phyloP scores from a whole-genome alignment of 2,888 invertebrate genomes.

The Agonopterix arenella region DNA sequence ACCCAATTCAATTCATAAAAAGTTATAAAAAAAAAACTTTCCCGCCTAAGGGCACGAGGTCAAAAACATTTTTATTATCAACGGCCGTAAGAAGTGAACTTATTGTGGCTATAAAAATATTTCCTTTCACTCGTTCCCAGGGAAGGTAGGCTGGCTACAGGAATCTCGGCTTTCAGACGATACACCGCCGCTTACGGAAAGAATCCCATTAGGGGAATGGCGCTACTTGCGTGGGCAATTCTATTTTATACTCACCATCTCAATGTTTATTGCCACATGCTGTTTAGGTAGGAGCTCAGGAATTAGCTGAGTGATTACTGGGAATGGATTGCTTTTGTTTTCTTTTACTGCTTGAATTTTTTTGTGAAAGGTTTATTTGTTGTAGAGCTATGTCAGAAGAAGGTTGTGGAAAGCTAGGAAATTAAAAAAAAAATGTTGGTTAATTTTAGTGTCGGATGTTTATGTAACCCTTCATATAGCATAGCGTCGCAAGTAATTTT shows the following conservation, averaged over 20 bases:
- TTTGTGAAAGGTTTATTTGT: background rate
- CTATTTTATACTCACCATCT: slow-evolving; percentile 40
- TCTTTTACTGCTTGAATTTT: background rate
- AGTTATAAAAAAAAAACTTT: background rate
- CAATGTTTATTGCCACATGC: slow-evolving; percentile 26
- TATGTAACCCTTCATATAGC: too few species aligned
- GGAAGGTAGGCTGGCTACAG: slow-evolving; percentile 18
- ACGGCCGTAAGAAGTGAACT: slow-evolving; percentile 11
- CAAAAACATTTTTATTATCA: slow-evolving; percentile 3
- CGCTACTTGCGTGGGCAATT: slow-evolving; percentile 44
- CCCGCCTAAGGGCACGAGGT: background rate
- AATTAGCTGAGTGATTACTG: slow-evolving; percentile 6
- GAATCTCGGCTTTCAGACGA: slow-evolving; percentile 30
- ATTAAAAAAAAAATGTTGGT: too few species aligned
- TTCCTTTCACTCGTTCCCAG: slow-evolving; percentile 32
- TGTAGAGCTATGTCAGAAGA: too few species aligned
- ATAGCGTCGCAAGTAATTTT: too few species aligned
- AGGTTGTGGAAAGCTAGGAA: too few species aligned
- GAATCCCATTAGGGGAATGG: slow-evolving; percentile 49
- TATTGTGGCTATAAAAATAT: slow-evolving; percentile 41
- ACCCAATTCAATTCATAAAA: background rate
- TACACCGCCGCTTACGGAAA: slow-evolving; percentile 34
- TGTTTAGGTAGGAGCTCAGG: slow-evolving; percentile 13
- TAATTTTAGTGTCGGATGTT: too few species aligned
- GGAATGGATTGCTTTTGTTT: background rate